phyloP scores from a whole-genome alignment of 2,888 invertebrate genomes.

The Deilephila elpenor region DNA sequence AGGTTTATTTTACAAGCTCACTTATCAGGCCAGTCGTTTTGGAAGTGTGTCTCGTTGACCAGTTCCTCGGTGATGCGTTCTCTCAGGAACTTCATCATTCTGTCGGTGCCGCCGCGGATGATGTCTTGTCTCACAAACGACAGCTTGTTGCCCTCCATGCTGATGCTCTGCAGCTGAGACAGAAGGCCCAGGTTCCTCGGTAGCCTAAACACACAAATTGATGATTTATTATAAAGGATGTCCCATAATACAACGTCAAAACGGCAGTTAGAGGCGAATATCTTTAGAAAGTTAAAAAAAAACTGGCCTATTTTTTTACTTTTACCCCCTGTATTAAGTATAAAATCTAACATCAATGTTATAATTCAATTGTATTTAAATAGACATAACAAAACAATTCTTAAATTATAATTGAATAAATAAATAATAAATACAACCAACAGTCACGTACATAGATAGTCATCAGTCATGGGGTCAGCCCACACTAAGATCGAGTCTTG shows the following conservation, averaged over 20 bases:
- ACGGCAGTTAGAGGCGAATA: too few species aligned
- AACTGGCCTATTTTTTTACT: too few species aligned
- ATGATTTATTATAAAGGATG: background rate
- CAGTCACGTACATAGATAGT: too few species aligned
- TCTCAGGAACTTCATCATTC: constrained; percentile 91
- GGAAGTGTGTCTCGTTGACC: constrained; percentile 62
- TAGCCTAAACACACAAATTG: constrained; percentile 54
- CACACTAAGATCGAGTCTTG: too few species aligned
- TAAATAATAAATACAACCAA: too few species aligned
- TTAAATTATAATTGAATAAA: too few species aligned
- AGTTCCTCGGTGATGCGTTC: constrained; percentile 84
- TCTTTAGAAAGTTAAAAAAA: too few species aligned
- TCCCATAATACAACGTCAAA: background rate
- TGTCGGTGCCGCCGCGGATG: constrained; percentile 91
- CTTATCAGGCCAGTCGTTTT: constrained; percentile 84
- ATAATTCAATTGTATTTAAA: too few species aligned
- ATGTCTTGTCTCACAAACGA: constrained; percentile 93
- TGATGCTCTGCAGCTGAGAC: constrained; percentile 91
- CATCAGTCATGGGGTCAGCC: too few species aligned
- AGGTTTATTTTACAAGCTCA: constrained; percentile 45
- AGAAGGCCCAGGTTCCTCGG: constrained; percentile 83
- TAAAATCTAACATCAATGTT: too few species aligned
- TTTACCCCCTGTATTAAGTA: too few species aligned
- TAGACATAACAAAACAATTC: too few species aligned
- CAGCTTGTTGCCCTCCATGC: constrained; percentile 94